phyloP scores from a whole-genome alignment of 2,113 vertebrate species.

The Osmerus eperlanus region DNA sequence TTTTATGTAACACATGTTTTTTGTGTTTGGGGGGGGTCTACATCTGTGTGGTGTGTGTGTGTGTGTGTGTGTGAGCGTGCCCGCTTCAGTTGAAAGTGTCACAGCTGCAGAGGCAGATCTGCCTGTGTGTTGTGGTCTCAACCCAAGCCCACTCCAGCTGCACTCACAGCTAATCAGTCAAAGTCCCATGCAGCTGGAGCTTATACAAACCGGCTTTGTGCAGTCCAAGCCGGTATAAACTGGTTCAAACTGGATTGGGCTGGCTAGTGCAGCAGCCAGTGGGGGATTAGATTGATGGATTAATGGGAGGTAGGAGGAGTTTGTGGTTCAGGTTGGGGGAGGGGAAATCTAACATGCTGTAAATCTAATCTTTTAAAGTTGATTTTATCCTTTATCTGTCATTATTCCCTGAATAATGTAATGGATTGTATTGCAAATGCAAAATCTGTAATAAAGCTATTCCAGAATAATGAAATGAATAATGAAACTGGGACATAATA shows the following conservation, averaged over 20 bases:
- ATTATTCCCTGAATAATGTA: too few species aligned
- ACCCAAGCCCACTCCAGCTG: constrained; percentile 61
- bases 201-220: constrained; percentile 68
- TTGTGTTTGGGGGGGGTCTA: too few species aligned
- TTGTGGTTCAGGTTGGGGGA: constrained; percentile 23
- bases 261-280: constrained; percentile 60
- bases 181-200: constrained; percentile 60
- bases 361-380: background rate
- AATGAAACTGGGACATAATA: too few species aligned
- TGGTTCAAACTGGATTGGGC: constrained; percentile 63
- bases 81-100: constrained; percentile 2
- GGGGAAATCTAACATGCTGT: constrained; percentile 25
- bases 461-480: too few species aligned
- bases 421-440: too few species aligned
- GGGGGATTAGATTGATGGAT: constrained; percentile 48
- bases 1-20: too few species aligned
- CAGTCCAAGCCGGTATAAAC: constrained; percentile 64
- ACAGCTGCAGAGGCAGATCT: constrained; percentile 35
- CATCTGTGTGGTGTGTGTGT: background rate
- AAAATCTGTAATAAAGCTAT: too few species aligned
- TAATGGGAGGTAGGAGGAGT: constrained; percentile 31
- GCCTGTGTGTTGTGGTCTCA: constrained; percentile 11
- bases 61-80: background rate
- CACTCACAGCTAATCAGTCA: constrained; percentile 55
- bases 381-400: background rate